These are phyloP conservation scores for Dromococcyx pavoninus DNA, from an alignment of 2,797 vertebrate genomes.

Conservation along the genomic window DNA sequence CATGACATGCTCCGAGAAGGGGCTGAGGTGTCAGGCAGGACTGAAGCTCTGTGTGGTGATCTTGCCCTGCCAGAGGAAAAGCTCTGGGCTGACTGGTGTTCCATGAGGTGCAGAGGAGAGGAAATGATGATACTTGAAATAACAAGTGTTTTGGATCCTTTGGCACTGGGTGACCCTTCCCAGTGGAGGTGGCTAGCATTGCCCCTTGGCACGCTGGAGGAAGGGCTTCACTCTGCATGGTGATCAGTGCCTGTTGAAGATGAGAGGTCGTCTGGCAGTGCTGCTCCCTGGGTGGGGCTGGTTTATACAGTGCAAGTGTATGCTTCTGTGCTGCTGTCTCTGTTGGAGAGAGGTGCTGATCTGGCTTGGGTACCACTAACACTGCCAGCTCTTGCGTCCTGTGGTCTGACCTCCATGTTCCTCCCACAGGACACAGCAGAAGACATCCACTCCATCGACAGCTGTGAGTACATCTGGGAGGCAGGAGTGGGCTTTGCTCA, in stretches of 20 bases:
- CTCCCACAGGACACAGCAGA: constrained; percentile 87
- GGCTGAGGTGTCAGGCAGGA: accelerated
- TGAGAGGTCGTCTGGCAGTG: neutral
- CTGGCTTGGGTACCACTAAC: neutral
- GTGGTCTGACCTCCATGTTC: neutral
- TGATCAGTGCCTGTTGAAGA: neutral
- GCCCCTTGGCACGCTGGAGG: neutral
- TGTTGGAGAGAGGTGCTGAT: neutral
- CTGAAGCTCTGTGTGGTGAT: neutral
- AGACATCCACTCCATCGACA: constrained; percentile 96
- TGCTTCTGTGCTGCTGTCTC: neutral
- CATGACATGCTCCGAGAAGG: neutral
- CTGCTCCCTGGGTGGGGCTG: neutral
- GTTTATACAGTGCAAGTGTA: neutral
- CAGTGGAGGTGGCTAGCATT: neutral
- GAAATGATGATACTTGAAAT: neutral
- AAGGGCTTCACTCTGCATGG: neutral
- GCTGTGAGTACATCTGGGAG: constrained; percentile 99
- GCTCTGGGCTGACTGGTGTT: neutral
- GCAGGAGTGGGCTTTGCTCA: constrained; percentile 98
- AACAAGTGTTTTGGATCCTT: neutral
- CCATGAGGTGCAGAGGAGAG: neutral
- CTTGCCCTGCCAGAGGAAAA: neutral
- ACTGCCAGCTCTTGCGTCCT: neutral
- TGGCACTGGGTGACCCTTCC: neutral